Conservation (phyloP, 2,888 invertebrate genomes). For the Schizotus pectinicornis region DNA sequence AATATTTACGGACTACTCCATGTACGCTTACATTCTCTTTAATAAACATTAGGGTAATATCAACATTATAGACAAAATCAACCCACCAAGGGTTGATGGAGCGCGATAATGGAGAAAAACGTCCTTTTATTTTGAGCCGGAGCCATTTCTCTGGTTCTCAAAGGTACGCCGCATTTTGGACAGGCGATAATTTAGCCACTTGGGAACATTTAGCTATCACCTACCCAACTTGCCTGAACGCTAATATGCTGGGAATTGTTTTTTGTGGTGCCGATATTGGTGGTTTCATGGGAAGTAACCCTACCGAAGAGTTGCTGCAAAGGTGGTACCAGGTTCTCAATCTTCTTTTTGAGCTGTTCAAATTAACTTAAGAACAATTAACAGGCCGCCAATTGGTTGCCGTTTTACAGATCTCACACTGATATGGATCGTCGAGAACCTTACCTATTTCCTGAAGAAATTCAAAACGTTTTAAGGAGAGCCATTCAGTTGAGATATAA, state of each 20-base stretch:
- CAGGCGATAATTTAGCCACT: constrained; percentile 92
- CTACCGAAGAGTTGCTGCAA: constrained; percentile 83
- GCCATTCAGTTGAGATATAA: constrained; percentile 81
- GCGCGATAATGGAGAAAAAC: constrained; percentile 66
- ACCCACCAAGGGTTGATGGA: constrained; percentile 60
- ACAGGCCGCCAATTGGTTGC: constrained; percentile 85
- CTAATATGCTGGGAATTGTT: constrained; percentile 81
- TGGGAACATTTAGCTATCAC: constrained; percentile 87
- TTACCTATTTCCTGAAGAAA: constrained; percentile 82
- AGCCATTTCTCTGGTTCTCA: constrained; percentile 91
- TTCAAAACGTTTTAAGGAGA: constrained; percentile 72
- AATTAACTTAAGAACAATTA: neutral
- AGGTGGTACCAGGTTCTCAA: constrained; percentile 53
- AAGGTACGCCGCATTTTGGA: constrained; percentile 89
- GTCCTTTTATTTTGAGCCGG: constrained; percentile 89
- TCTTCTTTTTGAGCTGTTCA: neutral
- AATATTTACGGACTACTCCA: constrained; percentile 83
- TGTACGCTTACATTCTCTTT: constrained; percentile 39
- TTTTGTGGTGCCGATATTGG: constrained; percentile 94
- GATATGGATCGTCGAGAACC: constrained; percentile 96
- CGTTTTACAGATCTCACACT: constrained; percentile 94
- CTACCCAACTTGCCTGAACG: constrained; percentile 87
- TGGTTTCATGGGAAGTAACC: constrained; percentile 89
- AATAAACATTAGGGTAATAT: too few species aligned
- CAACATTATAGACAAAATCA: constrained; percentile 24